phyloP scores from a whole-genome alignment of 2,888 invertebrate genomes.

The Caenorhabditis zanzibari region DNA sequence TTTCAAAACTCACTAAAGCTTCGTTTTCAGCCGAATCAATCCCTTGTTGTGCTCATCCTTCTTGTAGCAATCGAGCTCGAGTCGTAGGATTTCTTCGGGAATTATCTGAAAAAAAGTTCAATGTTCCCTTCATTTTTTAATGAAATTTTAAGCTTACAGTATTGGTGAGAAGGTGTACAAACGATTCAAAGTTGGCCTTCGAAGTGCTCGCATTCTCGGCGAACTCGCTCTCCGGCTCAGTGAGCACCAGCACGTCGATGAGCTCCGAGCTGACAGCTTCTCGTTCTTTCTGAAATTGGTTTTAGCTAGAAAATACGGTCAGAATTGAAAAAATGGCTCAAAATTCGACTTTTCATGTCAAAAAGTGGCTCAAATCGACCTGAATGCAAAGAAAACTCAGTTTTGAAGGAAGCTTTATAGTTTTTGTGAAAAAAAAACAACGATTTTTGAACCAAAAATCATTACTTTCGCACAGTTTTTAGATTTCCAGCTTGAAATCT shows the following conservation, averaged over 20 bases:
- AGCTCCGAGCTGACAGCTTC: slow-evolving; percentile 62
- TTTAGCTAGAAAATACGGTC: no score
- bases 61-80: slow-evolving; percentile 75
- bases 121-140: neutral
- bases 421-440: no score
- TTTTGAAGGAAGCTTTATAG: no score
- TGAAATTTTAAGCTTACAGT: slow-evolving; percentile 55
- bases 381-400: no score
- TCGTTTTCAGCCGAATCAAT: slow-evolving; percentile 78
- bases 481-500: no score
- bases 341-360: no score
- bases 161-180: slow-evolving; percentile 61
- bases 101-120: slow-evolving; percentile 71
- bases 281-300: slow-evolving; percentile 40
- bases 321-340: no score
- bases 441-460: no score
- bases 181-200: slow-evolving; percentile 60
- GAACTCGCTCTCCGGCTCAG: slow-evolving; percentile 71
- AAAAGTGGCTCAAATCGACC: no score
- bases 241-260: slow-evolving; percentile 73
- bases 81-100: slow-evolving; percentile 75
- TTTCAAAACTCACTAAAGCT: slow-evolving; percentile 79
- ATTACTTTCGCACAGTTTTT: no score
- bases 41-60: slow-evolving; percentile 65
- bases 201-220: slow-evolving; percentile 42